Conservation (phyloP, 2,888 invertebrate genomes). For the Polia nebulosa region DNA sequence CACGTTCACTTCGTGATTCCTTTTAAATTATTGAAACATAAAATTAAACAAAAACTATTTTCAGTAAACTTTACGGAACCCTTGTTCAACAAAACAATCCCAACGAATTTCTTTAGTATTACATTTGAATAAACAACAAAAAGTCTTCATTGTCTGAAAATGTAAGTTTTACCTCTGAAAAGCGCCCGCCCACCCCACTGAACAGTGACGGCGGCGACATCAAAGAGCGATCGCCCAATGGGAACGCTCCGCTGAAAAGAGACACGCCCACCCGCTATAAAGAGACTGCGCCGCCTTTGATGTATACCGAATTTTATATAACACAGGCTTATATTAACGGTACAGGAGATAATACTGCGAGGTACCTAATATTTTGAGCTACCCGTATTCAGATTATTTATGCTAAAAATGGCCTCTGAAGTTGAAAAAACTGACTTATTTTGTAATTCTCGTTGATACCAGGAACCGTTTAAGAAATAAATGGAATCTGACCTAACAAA, state of each 20-base stretch:
- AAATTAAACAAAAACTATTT: not conserved
- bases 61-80: conserved; percentile 26
- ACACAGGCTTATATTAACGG: conserved; percentile 47
- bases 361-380: conserved; percentile 43
- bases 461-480: not conserved
- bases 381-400: not conserved
- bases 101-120: conserved; percentile 54
- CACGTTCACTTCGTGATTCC: not conserved
- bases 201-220: conserved; percentile 80
- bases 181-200: conserved; percentile 83
- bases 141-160: conserved; percentile 67
- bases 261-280: conserved; percentile 89
- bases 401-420: conserved; percentile 7
- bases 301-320: conserved; percentile 69
- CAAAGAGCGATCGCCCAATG: conserved; percentile 80
- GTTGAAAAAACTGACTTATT: not conserved
- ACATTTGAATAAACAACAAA: conserved; percentile 71
- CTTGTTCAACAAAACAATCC: conserved; percentile 13
- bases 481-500: not conserved
- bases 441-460: not conserved
- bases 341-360: conserved; percentile 35
- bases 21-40: not conserved
- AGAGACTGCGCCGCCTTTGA: conserved; percentile 81
- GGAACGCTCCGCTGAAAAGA: conserved; percentile 83
- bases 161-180: conserved; percentile 78